Base-by-base conservation (phyloP, 1,140 invertebrate genomes). In the Drosophila bipectinata region DNA sequence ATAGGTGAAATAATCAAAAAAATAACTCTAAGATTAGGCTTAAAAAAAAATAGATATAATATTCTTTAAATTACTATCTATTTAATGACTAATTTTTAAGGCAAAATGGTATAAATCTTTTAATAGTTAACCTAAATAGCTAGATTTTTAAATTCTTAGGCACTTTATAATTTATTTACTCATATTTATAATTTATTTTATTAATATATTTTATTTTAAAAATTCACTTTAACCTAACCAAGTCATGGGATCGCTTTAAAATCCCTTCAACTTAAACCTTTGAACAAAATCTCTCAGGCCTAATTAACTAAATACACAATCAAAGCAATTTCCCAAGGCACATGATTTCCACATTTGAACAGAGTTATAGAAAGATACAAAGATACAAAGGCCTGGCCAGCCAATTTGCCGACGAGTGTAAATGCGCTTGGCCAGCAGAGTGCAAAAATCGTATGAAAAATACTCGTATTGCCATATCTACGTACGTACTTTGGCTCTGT, bases 361-460 rank as follows among this genome's bases (percentile, higher is more conserved):
- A 37, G 34, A 37, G 10, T 37, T 37, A 37, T 37, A 12, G 34
- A 37, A 37, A 37, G 34, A 37, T 37, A 37, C 34, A 37, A 55
- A 21, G 39, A 67, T 68, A 45, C 44, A 37, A 34, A 6, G 18
- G 52, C 44, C 28, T 56, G 52, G 32, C 64, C 72, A 28, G 67
- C 76, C 67, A 67, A 88, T 79, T 73, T 77, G 67, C 63, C 76
- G 57, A 59, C 51, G 76, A 88, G 84, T 88, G 83, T 88, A 79
- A 66, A 39, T 72, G 49, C 57, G 72, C 75, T 63, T 53, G 68
- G 59, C 67, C 53, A 53, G 77, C 77, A 75, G 59, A 62, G 72
- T 57, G 61, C 54, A 71, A 49, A 74, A 80, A 80, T 85, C 72
- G 62, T 64, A 87, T 87, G 83, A 87, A 88, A 87, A 83, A 85